phyloP scores from a whole-genome alignment of 2,888 invertebrate species.

The Nephrocerus scutellatus region DNA sequence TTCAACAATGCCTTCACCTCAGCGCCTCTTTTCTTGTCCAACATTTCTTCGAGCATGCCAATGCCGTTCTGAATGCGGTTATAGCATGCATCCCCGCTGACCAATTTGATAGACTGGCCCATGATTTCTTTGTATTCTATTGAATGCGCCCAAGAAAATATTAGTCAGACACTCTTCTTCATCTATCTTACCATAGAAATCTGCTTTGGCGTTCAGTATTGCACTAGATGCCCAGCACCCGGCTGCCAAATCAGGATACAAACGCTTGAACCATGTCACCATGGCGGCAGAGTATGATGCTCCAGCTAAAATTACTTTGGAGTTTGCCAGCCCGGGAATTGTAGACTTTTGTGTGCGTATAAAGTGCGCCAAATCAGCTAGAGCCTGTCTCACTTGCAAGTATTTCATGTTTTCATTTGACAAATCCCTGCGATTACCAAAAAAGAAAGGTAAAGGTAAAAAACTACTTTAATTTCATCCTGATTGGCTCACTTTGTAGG shows the following conservation, averaged over 20 bases:
- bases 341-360: conserved; percentile 49
- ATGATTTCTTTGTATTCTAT: conserved; percentile 46
- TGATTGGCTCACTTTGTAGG: conserved; percentile 57
- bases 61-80: conserved; percentile 38
- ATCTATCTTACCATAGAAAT: conserved; percentile 52
- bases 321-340: conserved; percentile 37
- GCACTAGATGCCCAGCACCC: conserved; percentile 61
- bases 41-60: conserved; percentile 35
- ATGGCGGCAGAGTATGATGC: conserved; percentile 63
- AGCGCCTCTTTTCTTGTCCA: conserved; percentile 30
- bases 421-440: conserved; percentile 46
- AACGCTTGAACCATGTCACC: conserved; percentile 60
- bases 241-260: conserved; percentile 56
- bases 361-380: conserved; percentile 61
- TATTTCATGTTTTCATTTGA: conserved; percentile 55
- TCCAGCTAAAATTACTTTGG: conserved; percentile 53
- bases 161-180: too few relatives aligned
- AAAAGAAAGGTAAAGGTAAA: not conserved
- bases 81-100: conserved; percentile 40
- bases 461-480: not conserved
- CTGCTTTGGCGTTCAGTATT: conserved; percentile 57
- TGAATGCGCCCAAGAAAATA: too few relatives aligned
- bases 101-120: conserved; percentile 36
- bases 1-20: conserved; percentile 35
- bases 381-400: conserved; percentile 58